phyloP scores from a whole-genome alignment of 92 coral and sea anemone species.

The Porites divaricata region DNA sequence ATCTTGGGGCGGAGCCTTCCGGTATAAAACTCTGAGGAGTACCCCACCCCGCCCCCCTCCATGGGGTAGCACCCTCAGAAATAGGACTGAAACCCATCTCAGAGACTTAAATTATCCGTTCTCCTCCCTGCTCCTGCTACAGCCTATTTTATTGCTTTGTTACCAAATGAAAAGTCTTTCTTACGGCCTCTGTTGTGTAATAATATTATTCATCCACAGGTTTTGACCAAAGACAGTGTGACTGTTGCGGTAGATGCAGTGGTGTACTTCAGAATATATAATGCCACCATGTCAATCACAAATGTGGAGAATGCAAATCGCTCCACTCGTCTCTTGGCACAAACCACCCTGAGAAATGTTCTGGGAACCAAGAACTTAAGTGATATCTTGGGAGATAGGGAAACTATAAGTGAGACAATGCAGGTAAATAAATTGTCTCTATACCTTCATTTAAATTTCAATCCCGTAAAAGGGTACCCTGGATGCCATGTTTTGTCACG shows the following conservation, averaged over 20 bases:
- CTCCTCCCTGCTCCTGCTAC: no score
- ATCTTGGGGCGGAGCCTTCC: no score
- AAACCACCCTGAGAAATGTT: constrained; percentile 91
- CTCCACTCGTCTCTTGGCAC: constrained; percentile 94
- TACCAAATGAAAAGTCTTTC: no score
- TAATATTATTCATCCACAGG: constrained; percentile 35
- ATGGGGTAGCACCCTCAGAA: no score
- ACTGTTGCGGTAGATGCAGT: constrained; percentile 98
- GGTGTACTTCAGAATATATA: constrained; percentile 88
- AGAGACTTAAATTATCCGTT: no score
- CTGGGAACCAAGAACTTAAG: constrained; percentile 91
- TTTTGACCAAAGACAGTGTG: constrained; percentile 90
- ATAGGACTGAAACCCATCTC: no score
- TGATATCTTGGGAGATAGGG: constrained; percentile 90
- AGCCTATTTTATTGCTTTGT: no score
- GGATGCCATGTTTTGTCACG: no score
- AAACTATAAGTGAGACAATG: constrained; percentile 84
- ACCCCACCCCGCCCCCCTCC: no score
- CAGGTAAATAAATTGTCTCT: constrained; percentile 54
- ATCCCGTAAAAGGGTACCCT: neutral
- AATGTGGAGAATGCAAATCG: constrained; percentile 95
- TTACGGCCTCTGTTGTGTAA: neutral
- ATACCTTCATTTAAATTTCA: neutral
- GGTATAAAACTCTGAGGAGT: no score
- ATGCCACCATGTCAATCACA: constrained; percentile 91